phyloP scores from a whole-genome alignment of 64 coral and sea anemone species.

The Montipora cactus region DNA sequence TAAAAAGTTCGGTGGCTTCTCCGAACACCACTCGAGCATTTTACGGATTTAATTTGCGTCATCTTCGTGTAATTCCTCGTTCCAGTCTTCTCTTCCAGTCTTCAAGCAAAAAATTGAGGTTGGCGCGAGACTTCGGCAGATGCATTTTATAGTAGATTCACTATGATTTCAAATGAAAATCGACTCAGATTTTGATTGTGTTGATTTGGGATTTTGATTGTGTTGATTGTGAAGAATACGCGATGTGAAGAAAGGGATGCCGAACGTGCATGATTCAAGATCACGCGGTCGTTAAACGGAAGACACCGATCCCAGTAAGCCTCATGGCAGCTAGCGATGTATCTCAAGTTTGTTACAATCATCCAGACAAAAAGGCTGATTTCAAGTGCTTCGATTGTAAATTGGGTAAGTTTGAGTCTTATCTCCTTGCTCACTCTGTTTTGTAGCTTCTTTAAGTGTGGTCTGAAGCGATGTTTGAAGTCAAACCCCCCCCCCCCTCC shows the following conservation, averaged over 20 bases:
- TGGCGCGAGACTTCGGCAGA: constrained; percentile 38
- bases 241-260: background rate
- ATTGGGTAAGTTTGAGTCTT: constrained; percentile 3
- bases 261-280: background rate
- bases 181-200: background rate
- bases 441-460: background rate
- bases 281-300: background rate
- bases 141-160: too few species aligned
- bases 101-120: background rate
- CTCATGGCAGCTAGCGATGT: background rate
- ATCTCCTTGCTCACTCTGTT: too few species aligned
- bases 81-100: background rate
- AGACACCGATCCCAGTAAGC: background rate
- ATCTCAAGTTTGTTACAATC: constrained; percentile 22
- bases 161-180: background rate
- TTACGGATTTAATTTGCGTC: background rate
- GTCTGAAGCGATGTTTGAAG: background rate
- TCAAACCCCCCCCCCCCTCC: too few species aligned
- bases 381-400: constrained; percentile 52
- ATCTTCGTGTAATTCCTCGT: background rate
- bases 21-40: background rate
- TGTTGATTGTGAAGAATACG: background rate
- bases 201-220: background rate
- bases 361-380: constrained; percentile 28
- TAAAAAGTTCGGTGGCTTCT: background rate